Evolutionary conservation across 1,140 invertebrate species (phyloP).

Genomic region (Trichoplusia ni): DNA sequence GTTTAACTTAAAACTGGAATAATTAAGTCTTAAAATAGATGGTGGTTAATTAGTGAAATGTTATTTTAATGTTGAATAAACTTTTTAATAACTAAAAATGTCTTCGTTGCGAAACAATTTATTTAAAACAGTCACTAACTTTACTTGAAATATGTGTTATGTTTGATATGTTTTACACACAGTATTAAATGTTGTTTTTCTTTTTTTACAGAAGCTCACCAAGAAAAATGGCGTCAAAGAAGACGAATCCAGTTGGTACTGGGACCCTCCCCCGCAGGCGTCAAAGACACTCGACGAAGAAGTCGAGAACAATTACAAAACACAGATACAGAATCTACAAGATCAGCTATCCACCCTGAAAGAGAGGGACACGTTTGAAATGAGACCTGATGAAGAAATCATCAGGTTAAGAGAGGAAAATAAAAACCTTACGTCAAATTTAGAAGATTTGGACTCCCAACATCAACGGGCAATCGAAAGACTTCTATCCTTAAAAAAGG

Average conservation of each 20-base stretch:
- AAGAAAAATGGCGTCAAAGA: conserved; percentile 73
- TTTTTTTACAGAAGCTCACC: conserved; percentile 66
- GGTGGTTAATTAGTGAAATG: too few species aligned
- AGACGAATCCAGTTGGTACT: conserved; percentile 82
- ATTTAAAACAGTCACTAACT: too few species aligned
- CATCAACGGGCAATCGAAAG: conserved; percentile 86
- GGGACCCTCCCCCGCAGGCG: conserved; percentile 75
- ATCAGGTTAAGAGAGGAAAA: conserved; percentile 79
- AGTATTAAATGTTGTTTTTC: conserved; percentile 30
- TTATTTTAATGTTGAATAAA: too few species aligned
- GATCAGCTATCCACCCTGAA: conserved; percentile 74
- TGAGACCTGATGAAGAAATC: conserved; percentile 53
- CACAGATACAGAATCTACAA: conserved; percentile 67
- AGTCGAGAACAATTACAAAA: conserved; percentile 58
- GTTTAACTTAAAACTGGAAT: neutral
- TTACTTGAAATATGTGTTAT: too few species aligned
- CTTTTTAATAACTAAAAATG: neutral
- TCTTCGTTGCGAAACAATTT: neutral
- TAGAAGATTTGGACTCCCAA: conserved; percentile 88
- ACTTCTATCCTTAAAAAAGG: conserved; percentile 83
- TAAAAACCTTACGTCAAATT: conserved; percentile 80
- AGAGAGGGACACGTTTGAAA: conserved; percentile 47
- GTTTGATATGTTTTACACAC: neutral
- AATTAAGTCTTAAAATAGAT: neutral
- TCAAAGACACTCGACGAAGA: conserved; percentile 49